Evolutionary conservation across 2,113 vertebrate genomes (phyloP).

Genomic region (Mesembrinibis cayennensis): DNA sequence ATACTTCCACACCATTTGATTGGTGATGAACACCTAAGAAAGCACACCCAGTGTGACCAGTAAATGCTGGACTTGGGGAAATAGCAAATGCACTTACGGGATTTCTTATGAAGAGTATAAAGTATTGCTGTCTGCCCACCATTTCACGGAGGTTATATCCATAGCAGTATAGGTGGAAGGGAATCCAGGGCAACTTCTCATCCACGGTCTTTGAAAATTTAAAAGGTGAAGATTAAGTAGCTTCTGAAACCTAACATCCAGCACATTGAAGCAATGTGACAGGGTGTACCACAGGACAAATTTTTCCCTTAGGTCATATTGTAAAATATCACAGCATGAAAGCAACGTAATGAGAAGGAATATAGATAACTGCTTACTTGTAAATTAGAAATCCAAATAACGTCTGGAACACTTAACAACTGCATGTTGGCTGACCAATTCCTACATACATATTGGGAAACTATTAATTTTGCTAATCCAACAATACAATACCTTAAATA

Average conservation of each 20-base stretch:
- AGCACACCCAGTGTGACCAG: background rate
- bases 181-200: background rate
- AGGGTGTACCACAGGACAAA: background rate
- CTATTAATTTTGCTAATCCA: background rate
- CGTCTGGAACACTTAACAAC: background rate
- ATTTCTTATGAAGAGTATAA: background rate
- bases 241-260: background rate
- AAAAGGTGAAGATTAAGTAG: background rate
- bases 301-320: background rate
- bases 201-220: background rate
- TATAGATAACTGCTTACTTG: background rate
- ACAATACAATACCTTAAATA: background rate
- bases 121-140: background rate
- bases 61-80: background rate
- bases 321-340: background rate
- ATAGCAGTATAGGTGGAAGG: background rate
- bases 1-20: background rate
- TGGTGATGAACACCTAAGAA: background rate
- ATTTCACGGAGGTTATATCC: background rate
- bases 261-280: background rate
- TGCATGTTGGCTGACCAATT: background rate
- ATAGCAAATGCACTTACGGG: fast-evolving
- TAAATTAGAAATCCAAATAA: background rate
- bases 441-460: background rate
- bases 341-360: background rate